phyloP scores from a whole-genome alignment of 2,888 invertebrate species.

The Nomada lathburiana region DNA sequence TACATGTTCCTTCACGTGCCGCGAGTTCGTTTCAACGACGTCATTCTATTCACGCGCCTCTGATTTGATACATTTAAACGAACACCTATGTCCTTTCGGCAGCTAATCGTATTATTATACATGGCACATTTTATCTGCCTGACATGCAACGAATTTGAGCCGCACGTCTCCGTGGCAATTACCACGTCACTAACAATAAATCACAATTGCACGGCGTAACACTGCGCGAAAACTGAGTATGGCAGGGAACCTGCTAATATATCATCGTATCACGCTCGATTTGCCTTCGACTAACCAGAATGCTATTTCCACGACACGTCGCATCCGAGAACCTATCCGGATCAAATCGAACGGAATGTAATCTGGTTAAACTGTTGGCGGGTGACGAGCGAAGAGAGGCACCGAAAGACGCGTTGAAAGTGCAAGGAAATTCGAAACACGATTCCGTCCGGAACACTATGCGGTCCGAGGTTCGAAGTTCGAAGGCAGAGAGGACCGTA shows the following conservation, averaged over 20 bases:
- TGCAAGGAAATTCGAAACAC: constrained; percentile 3
- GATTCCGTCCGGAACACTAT: not conserved
- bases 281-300: not conserved
- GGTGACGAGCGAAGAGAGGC: not conserved
- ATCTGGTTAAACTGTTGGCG: not conserved
- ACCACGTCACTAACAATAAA: not conserved
- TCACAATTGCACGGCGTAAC: not conserved
- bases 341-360: not conserved
- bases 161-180: not conserved
- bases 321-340: not conserved
- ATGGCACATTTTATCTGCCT: not conserved
- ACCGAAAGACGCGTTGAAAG: not conserved
- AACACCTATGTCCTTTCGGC: not conserved
- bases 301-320: not conserved
- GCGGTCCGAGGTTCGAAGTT: constrained; percentile 25
- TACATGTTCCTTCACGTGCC: constrained; percentile 18
- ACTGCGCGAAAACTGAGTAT: not conserved
- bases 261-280: constrained; percentile 1
- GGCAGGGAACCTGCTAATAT: not conserved
- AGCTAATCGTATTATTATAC: not conserved
- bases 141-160: not conserved
- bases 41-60: not conserved
- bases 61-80: not conserved
- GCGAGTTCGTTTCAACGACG: constrained; percentile 33
- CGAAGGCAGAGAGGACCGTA: constrained; percentile 36